Evolutionary conservation across 2,797 vertebrate genomes (phyloP), one percentile per base, ranked within the genome.

Genomic region (Glossophaga mutica): DNA sequence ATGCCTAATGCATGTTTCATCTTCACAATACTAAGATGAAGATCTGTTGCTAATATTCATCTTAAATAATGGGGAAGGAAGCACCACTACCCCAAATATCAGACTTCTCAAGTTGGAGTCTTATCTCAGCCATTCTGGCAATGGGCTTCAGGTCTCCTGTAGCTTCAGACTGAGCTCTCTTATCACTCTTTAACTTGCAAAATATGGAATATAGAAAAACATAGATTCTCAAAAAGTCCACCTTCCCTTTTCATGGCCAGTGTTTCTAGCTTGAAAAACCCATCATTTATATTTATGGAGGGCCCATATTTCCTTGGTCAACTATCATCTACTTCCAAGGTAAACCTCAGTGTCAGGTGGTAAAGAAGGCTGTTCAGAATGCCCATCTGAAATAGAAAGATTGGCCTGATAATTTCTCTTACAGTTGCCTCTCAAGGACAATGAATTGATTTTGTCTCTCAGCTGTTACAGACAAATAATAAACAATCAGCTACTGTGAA

Each of bases 321-420:
- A 32, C 6, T 55, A 4, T 67, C 32, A 76, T 57, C 29, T 46
- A 5, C 34, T 87, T 87, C 92, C 67, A 83, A 82, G 48, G 39
- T 94, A 55, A 96, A 74, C n/a, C 32, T 87, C 84, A 87, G 19
- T 42, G 29, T 26, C 52, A 76, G 50, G 18, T 1, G 3, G 1
- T 68, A 0, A 37, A 62, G 18, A 39, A 9, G 50, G 2, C 86
- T 55, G 14, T 81, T 87, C 46, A 89, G 77, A 83, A 24, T 22
- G 95, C 96, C 78, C 90, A 85, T 79, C 67, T 93, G 94, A 97
- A 97, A 96, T 88, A 94, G 95, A 97, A 86, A 97, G 88, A 97
- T 96, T 84, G 90, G 93, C 93, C 87, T 97, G 95, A 97, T 97
- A 97, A 77, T 92, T 97, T 98, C 59, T 95, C 84, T 55, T 97